A percentile compares a stretch with the other conserved stretches of the same genome.
Evolutionary conservation across 2,113 vertebrate genomes (phyloP).

Genomic region (Craseonycteris thonglongyai): DNA sequence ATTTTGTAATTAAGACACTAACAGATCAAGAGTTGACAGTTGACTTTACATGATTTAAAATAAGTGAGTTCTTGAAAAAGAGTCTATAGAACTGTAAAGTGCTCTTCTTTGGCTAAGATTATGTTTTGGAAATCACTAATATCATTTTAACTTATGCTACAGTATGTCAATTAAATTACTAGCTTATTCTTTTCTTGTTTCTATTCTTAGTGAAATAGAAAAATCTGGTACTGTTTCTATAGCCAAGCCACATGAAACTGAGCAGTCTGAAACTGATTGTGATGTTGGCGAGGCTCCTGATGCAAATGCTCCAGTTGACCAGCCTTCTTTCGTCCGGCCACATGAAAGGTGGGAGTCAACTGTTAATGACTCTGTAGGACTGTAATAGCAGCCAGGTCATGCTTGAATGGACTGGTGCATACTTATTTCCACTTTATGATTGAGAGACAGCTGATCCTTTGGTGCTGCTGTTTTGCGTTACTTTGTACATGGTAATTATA

Average conservation of each 20-base stretch:
- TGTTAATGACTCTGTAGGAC: not conserved
- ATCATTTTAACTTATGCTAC: not conserved
- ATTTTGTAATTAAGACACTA: not conserved
- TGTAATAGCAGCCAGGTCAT: not conserved
- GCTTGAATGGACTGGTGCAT: not conserved
- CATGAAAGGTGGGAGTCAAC: constrained; percentile 86
- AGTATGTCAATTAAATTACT: not conserved
- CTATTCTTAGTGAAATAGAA: constrained; percentile 90
- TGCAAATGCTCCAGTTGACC: constrained; percentile 82
- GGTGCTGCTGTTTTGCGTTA: not conserved
- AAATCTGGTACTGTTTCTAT: constrained; percentile 86
- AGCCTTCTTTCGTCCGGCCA: constrained; percentile 85
- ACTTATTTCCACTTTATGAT: not conserved
- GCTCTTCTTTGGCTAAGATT: not conserved
- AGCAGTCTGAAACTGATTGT: constrained; percentile 87
- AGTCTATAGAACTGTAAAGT: not conserved
- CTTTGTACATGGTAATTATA: not conserved
- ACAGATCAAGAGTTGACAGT: not conserved
- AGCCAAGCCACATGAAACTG: constrained; percentile 85
- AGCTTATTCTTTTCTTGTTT: constrained; percentile 74
- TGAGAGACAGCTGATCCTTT: not conserved
- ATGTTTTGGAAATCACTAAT: not conserved
- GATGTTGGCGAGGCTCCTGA: constrained; percentile 87
- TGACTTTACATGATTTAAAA: constrained; percentile 1
- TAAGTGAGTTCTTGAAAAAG: constrained; percentile 43